Evolutionary conservation across 2,797 vertebrate genomes (phyloP).

Genomic region (Rhinogobio ventralis): DNA sequence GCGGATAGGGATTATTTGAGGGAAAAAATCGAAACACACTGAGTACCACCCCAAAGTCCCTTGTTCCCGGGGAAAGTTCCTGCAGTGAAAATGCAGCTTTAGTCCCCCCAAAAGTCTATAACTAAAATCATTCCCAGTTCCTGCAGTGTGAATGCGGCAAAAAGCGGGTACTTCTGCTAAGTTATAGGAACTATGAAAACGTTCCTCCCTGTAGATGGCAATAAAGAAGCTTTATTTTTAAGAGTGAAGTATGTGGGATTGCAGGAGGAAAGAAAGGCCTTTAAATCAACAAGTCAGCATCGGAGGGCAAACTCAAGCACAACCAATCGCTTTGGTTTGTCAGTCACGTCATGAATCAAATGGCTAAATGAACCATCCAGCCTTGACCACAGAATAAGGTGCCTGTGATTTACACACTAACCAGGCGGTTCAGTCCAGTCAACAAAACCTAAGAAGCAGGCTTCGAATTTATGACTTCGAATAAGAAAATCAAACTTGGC

Average conservation of each 20-base stretch:
- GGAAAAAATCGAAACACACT: too few species aligned
- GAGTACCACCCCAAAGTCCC: too few species aligned
- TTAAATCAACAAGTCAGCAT: slow-evolving; percentile 74
- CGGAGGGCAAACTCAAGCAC: slow-evolving; percentile 61
- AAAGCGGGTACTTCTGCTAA: background rate
- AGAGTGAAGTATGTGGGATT: background rate
- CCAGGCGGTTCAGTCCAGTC: slow-evolving; percentile 31
- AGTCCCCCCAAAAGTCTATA: background rate
- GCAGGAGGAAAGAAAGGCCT: slow-evolving; percentile 53
- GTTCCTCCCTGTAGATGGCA: background rate
- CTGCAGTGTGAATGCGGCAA: too few species aligned
- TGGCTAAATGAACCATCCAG: slow-evolving; percentile 63
- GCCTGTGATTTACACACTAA: slow-evolving; percentile 54
- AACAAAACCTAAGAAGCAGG: background rate
- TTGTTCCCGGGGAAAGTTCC: too few species aligned
- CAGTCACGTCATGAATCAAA: slow-evolving; percentile 69
- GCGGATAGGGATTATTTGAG: too few species aligned
- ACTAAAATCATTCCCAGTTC: background rate
- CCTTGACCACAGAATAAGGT: slow-evolving; percentile 55
- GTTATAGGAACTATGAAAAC: background rate
- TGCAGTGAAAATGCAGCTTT: background rate
- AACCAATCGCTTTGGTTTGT: slow-evolving; percentile 61
- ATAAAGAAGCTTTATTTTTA: slow-evolving; percentile 10
- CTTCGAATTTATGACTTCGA: slow-evolving; percentile 2
- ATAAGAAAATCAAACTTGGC: background rate